These are phyloP conservation scores for Drosophila nebulosa DNA, from an alignment of 1,140 invertebrate genomes.

Conservation along the genomic window DNA sequence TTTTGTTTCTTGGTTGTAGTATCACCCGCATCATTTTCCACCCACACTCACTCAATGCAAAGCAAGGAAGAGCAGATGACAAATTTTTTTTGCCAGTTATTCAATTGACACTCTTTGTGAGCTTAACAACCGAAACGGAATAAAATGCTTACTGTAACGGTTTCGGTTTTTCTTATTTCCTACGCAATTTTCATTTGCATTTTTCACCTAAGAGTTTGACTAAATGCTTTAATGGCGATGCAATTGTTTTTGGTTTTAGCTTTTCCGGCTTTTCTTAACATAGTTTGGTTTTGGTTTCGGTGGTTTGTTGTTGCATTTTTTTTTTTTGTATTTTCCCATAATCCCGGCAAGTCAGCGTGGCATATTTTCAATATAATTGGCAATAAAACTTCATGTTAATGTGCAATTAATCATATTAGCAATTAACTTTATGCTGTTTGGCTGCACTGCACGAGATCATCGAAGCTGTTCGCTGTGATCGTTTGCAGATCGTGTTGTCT, in stretches of 20 bases:
- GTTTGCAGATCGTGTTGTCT: constrained; percentile 54
- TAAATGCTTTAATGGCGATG: background rate
- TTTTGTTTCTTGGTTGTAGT: constrained; percentile 39
- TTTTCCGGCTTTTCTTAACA: background rate
- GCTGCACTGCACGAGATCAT: constrained; percentile 71
- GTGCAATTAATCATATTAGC: constrained; percentile 80
- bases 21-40: constrained; percentile 60
- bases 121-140: background rate
- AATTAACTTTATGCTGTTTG: constrained; percentile 80
- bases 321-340: constrained; percentile 43
- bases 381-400: constrained; percentile 80
- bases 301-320: background rate
- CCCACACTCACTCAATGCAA: constrained; percentile 38
- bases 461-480: constrained; percentile 35
- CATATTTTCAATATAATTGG: constrained; percentile 76
- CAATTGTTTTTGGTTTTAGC: background rate
- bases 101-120: background rate
- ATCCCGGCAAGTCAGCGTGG: constrained; percentile 23
- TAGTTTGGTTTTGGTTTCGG: constrained; percentile 9
- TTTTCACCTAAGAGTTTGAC: background rate
- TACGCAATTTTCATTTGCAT: too few species aligned
- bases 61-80: constrained; percentile 52
- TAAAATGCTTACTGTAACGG: background rate
- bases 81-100: constrained; percentile 52
- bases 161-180: background rate